phyloP scores from a whole-genome alignment of 1,140 invertebrate genomes.

The Gryllus bimaculatus region DNA sequence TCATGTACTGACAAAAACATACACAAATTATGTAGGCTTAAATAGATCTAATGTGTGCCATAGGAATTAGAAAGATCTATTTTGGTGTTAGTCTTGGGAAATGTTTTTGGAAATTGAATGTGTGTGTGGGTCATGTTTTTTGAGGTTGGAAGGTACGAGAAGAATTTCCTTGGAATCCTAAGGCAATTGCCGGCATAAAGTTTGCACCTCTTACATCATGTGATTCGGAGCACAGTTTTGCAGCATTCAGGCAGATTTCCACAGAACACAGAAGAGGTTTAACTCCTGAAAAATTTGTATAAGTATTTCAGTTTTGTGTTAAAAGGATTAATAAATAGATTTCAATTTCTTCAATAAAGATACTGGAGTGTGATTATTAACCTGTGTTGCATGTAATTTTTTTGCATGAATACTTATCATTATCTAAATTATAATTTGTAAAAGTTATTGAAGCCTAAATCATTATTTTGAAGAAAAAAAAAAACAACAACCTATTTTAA shows the following conservation, averaged over 20 bases:
- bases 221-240: neutral
- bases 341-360: neutral
- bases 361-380: no score
- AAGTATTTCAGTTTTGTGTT: no score
- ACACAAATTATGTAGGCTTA: neutral
- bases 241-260: neutral
- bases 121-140: neutral
- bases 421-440: no score
- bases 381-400: no score
- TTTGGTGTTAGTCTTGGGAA: no score
- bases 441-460: no score
- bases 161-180: constrained; percentile 6
- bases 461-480: no score
- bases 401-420: no score
- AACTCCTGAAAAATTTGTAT: neutral
- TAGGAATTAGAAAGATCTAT: no score
- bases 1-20: neutral
- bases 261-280: neutral
- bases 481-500: no score
- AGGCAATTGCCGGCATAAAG: constrained; percentile 6
- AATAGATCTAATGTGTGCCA: neutral
- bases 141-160: neutral
- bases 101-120: no score
- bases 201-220: neutral
- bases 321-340: neutral